These are phyloP conservation scores for Elegia similella DNA, from an alignment of 2,888 invertebrate genomes.

Conservation along the genomic window DNA sequence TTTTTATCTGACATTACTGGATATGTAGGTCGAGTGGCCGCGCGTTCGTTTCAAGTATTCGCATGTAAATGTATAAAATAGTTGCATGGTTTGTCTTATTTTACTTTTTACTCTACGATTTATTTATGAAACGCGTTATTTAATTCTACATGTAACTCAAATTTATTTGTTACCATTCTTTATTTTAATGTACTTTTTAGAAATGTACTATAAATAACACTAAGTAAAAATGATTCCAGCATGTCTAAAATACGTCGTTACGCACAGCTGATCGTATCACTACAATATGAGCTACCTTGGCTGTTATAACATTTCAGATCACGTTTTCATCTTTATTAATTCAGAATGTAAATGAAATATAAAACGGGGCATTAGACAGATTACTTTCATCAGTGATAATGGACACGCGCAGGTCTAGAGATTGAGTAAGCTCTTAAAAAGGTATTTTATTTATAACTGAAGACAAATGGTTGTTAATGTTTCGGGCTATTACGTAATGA, in stretches of 20 bases:
- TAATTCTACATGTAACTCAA: too few relatives aligned
- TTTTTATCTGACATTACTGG: constrained; percentile 46
- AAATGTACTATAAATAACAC: too few relatives aligned
- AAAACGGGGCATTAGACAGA: constrained; percentile 37
- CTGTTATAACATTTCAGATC: not conserved
- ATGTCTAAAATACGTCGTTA: not conserved
- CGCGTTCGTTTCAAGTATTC: constrained; percentile 27
- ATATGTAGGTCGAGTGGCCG: constrained; percentile 47
- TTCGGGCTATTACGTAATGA: constrained; percentile 44
- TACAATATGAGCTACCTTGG: not conserved
- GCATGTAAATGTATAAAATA: constrained; percentile 14
- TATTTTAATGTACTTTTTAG: too few relatives aligned
- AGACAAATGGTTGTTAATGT: constrained; percentile 43
- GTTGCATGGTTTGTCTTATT: constrained; percentile 10
- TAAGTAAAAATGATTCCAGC: not conserved
- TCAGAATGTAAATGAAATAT: constrained; percentile 23
- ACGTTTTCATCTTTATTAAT: constrained; percentile 1
- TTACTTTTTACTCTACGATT: not conserved
- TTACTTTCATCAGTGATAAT: constrained; percentile 47
- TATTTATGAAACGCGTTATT: not conserved
- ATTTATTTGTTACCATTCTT: too few relatives aligned
- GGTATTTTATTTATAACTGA: constrained; percentile 38
- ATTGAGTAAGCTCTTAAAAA: constrained; percentile 34
- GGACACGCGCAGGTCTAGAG: constrained; percentile 38
- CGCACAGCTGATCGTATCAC: not conserved